A percentile compares a stretch with the other conserved stretches of the same genome.
phyloP scores from a whole-genome alignment of 2,113 vertebrate species.

The Chelonoidis abingdonii region DNA sequence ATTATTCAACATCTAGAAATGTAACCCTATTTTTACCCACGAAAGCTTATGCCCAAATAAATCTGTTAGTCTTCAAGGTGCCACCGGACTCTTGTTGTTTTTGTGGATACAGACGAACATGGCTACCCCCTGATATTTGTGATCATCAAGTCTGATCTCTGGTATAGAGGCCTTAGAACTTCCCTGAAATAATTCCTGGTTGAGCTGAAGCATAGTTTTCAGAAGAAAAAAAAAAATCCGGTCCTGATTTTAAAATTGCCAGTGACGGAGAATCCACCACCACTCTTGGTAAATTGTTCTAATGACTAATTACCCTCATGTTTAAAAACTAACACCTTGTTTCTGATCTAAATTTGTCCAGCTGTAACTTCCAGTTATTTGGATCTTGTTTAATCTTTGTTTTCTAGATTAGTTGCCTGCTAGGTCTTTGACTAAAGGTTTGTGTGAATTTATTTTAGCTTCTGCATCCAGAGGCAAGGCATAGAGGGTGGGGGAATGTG shows the following conservation, averaged over 20 bases:
- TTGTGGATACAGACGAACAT: too few relatives aligned
- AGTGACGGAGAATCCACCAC: too few relatives aligned
- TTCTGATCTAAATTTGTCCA: background rate
- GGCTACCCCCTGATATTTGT: too few relatives aligned
- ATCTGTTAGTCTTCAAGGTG: too few relatives aligned
- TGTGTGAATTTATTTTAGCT: background rate
- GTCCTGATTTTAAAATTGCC: background rate
- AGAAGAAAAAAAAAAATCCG: background rate
- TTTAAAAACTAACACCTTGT: background rate
- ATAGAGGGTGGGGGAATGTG: too few relatives aligned
- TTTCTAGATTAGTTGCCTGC: background rate
- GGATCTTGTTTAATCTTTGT: background rate
- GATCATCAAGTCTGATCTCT: too few relatives aligned
- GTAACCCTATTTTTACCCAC: background rate
- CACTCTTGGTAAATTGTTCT: background rate
- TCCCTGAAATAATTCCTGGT: background rate
- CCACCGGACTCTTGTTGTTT: too few relatives aligned
- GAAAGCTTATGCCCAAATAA: too few relatives aligned
- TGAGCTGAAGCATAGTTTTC: background rate
- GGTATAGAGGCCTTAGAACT: background rate
- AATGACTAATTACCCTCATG: background rate
- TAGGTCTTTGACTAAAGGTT: background rate
- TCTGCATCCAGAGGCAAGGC: background rate
- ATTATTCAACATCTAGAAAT: background rate
- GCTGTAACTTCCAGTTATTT: background rate